A percentile compares a stretch with the other conserved stretches of the same genome.
Evolutionary conservation across 2,797 vertebrate species (phyloP).

Genomic region (Balearica regulorum): DNA sequence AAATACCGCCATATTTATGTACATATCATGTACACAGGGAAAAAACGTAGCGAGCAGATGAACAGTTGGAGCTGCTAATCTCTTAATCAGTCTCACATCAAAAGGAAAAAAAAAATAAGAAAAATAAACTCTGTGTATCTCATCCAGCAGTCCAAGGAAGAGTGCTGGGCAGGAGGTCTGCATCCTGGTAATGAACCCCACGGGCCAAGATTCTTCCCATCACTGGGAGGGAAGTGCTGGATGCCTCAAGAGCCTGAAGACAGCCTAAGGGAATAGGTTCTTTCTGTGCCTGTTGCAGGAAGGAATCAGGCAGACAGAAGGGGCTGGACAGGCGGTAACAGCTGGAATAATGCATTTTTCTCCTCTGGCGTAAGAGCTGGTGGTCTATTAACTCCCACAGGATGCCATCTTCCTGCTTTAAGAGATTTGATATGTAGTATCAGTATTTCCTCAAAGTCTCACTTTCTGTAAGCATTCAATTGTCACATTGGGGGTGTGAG

Average conservation of each 20-base stretch:
- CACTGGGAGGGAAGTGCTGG: background rate
- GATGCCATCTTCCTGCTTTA: background rate
- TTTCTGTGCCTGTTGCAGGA: background rate
- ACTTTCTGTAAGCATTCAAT: background rate
- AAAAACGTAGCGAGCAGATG: background rate
- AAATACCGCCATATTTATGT: background rate
- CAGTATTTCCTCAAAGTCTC: background rate
- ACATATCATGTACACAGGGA: rapidly evolving
- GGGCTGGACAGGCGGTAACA: background rate
- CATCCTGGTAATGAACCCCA: background rate
- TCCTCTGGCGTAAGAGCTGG: background rate
- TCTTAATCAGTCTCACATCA: background rate
- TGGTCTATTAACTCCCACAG: background rate
- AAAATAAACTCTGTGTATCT: background rate
- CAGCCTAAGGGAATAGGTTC: background rate
- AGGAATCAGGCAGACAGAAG: background rate
- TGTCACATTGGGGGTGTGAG: background rate
- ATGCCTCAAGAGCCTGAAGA: background rate
- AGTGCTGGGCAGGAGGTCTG: background rate
- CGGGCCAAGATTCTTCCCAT: background rate
- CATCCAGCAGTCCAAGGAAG: background rate
- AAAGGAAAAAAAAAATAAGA: background rate
- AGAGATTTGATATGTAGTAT: background rate
- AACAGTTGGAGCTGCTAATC: background rate
- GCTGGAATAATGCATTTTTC: background rate